These are phyloP conservation scores for Poeciliopsis infans DNA, from an alignment of 2,797 vertebrate genomes.

Conservation along the genomic window DNA sequence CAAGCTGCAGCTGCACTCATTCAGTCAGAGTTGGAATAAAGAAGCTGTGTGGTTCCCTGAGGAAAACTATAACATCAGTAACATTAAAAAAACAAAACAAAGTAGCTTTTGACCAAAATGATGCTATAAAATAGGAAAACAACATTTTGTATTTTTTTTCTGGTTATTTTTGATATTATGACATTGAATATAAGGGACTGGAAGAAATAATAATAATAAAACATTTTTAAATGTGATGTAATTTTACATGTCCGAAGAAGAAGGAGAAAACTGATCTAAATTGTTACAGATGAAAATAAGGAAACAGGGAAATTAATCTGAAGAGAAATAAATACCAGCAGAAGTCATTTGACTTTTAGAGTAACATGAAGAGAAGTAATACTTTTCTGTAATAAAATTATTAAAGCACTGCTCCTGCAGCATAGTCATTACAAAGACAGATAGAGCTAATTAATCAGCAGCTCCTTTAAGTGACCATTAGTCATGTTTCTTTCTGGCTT, in stretches of 20 bases:
- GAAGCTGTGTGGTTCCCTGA: not conserved
- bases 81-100: not conserved
- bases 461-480: slow-evolving; percentile 25
- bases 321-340: slow-evolving; percentile 10
- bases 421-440: slow-evolving; percentile 33
- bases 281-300: slow-evolving; percentile 12
- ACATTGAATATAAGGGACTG: not conserved
- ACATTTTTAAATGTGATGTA: not conserved
- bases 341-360: not conserved
- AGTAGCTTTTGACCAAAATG: not conserved
- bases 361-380: slow-evolving; percentile 16
- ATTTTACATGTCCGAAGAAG: slow-evolving; percentile 3
- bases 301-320: not conserved
- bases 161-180: not conserved
- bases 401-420: slow-evolving; percentile 50
- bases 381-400: slow-evolving; percentile 20
- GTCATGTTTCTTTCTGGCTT: slow-evolving; percentile 3
- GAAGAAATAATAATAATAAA: not conserved
- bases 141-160: not conserved
- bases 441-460: slow-evolving; percentile 45
- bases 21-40: not conserved
- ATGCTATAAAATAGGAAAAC: not conserved
- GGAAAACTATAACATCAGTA: not conserved
- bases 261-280: slow-evolving; percentile 5
- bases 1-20: not conserved